Evolutionary conservation across 2,113 vertebrate species (phyloP), one percentile per base, ranked within the genome.

Genomic region (Perognathus longimembris): DNA sequence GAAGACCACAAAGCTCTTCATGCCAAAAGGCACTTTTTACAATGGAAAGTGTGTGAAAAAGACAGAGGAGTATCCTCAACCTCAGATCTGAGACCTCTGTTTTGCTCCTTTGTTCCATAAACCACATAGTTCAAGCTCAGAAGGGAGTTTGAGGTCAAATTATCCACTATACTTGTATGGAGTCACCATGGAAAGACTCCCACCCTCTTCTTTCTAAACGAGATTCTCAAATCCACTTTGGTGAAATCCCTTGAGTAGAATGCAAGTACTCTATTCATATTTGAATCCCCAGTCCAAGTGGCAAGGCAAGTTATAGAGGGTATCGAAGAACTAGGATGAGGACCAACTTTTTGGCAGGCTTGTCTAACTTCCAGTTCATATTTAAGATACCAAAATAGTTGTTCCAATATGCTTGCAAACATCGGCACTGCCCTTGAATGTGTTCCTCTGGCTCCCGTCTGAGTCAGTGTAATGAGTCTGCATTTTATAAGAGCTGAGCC

Each of bases 391-490:
- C 42, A 79, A 92, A 95, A 95, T 67, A 87, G 86, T 87, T 94
- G 59, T 87, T 94, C 80, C 85, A 85, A 92, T 91, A 63, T 82
- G 91, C 92, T 76, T 71, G 80, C 64, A 75, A 79, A 34, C 5
- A 0, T 80, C 50, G 42, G 84, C 66, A n/a, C 74, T 94, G 89
- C 85, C 91, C 95, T 96, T 95, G 94, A 92, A 32, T 38, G 38
- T 30, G 32, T 76, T 93, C 70, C 54, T 34, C 70, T 2, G 17
- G 88, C 89, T 95, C 94, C 85, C 14, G 4, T 93, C 95, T 96
- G 91, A 97, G 95, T 95, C 95, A 85, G 87, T 92, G 76, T 96
- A 96, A 96, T 97, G 95, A 97, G 94, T 92, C 85, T 95, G 96
- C 89, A 88, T 94, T 97, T 97, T 97, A 73, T 85, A 96, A 94